Evolutionary conservation across 2,113 vertebrate species (phyloP).

Genomic region (Apteryx mantelli): DNA sequence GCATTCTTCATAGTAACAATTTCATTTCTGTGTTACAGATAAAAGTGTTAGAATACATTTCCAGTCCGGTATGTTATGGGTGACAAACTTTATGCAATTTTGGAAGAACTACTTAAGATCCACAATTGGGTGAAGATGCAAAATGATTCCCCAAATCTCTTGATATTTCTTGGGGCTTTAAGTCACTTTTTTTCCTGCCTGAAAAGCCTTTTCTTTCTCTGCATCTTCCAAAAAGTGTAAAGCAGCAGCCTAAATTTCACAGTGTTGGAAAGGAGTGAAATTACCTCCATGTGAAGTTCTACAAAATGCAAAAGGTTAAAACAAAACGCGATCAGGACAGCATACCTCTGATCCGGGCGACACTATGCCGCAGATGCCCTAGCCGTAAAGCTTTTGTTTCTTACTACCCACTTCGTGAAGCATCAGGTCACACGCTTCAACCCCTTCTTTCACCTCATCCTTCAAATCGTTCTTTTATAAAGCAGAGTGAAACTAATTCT

Average conservation of each 20-base stretch:
- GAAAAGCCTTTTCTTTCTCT: background rate
- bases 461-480: background rate
- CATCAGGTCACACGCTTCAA: background rate
- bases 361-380: background rate
- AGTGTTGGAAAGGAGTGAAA: background rate
- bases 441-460: background rate
- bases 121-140: background rate
- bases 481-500: background rate
- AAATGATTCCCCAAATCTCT: background rate
- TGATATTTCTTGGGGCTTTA: background rate
- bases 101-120: background rate
- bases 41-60: background rate
- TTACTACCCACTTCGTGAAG: background rate
- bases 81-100: background rate
- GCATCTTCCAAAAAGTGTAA: background rate
- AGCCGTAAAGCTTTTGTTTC: background rate
- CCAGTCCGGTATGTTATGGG: background rate
- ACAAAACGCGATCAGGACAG: background rate
- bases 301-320: background rate
- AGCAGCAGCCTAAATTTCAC: background rate
- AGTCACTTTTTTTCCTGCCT: background rate
- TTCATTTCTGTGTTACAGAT: background rate
- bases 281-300: background rate
- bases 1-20: background rate
- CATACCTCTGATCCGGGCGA: fast-evolving